These are phyloP conservation scores for Leucoraja erinaceus DNA, from an alignment of 2,113 vertebrate species.

Conservation along the genomic window DNA sequence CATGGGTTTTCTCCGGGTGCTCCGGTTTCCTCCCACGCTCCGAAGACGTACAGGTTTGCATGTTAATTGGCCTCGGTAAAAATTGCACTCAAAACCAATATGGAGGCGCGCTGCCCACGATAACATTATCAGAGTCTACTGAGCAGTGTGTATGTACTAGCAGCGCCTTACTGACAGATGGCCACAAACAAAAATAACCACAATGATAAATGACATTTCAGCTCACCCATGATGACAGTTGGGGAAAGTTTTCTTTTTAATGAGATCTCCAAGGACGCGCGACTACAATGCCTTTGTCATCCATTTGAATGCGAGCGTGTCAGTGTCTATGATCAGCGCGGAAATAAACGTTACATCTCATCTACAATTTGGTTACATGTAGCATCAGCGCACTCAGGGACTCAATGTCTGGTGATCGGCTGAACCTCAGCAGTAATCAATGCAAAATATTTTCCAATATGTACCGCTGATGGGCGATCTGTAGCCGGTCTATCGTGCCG, in stretches of 20 bases:
- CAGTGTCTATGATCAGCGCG: neutral
- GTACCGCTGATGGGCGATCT: neutral
- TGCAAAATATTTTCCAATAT: neutral
- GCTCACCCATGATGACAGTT: conserved; percentile 37
- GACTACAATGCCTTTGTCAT: conserved; percentile 37
- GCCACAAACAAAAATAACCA: conserved; percentile 36
- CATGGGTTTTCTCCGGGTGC: too few species aligned
- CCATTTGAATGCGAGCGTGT: neutral
- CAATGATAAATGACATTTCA: conserved; percentile 34
- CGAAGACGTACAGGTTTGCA: too few species aligned
- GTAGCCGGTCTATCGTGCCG: neutral
- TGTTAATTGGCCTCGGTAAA: neutral
- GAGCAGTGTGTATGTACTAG: neutral
- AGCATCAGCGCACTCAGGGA: neutral
- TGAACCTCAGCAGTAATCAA: neutral
- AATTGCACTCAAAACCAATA: neutral
- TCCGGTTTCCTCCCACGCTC: too few species aligned
- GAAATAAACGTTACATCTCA: conserved; percentile 27
- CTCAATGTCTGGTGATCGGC: neutral
- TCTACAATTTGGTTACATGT: conserved; percentile 5
- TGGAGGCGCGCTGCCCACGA: conserved; percentile 2
- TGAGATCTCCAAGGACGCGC: conserved; percentile 30
- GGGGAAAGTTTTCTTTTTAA: conserved; percentile 36
- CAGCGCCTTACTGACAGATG: conserved; percentile 21
- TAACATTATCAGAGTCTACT: neutral